Base-by-base conservation (phyloP, 1,140 invertebrate species). In the Dreissena polymorpha region DNA sequence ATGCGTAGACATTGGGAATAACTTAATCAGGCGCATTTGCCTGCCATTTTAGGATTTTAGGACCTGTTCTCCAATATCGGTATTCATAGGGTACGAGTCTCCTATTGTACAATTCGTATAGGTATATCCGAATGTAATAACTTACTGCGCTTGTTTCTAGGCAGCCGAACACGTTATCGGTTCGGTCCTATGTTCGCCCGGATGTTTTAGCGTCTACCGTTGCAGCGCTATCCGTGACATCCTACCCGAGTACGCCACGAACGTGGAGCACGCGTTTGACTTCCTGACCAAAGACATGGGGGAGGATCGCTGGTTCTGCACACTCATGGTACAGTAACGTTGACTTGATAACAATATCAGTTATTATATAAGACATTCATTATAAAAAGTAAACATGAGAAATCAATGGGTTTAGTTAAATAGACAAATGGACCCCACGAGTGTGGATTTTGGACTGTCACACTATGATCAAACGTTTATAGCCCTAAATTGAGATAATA, bases 221-320 rank as follows among this genome's bases (percentile, higher is more conserved):
- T 98, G 86, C 57, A 71, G 80, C 5, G 97, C 98, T 86, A 94
- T 99, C 27, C 98, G 99, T 97, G 98, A 99, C 89, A 97, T 99
- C 6, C 98, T 99, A 97, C 96, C 96, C 89, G 97, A 96, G 91
- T 99, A 99, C 90, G 98, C 98, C 0, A 96, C 97, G 8, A 95
- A 95, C 89, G 98, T 98, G 10, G 96, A 97, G 60, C 97, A 99
- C 93, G 97, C 98, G 13, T 94, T 97, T 74, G 98, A 99, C 94
- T 99, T 99, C 90, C 97, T 99, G 8, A 98, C 99, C 90, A 99
- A 99, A 94, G 98, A 99, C 97, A 98, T 99, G 94, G 98, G 90
- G 18, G 90, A 91, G 70, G 89, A 90, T 73, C 68, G 89, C 60
- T 91, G 90, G 90, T 81, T 90, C 10, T 91, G 90, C 65, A 90